These are phyloP conservation scores for Varanus salvator DNA, from an alignment of 2,113 vertebrate species.

Conservation along the genomic window DNA sequence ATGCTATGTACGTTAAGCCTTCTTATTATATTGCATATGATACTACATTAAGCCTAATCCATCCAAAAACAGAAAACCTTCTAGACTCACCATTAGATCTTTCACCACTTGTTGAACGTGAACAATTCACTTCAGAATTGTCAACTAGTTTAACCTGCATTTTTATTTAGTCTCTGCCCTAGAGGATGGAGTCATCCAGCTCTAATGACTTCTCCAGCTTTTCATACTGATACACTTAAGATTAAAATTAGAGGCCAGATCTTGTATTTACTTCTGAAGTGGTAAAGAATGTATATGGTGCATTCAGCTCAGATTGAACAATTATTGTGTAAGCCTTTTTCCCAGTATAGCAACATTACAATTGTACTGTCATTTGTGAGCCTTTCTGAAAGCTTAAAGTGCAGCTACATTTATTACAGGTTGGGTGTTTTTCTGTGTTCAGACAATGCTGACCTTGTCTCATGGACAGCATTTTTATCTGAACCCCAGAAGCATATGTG, in stretches of 20 bases:
- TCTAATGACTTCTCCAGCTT: background rate
- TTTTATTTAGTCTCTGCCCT: background rate
- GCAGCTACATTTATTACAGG: background rate
- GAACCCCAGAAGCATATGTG: background rate
- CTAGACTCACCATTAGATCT: too few relatives aligned
- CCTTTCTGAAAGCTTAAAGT: background rate
- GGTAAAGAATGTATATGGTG: background rate
- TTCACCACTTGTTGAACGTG: background rate
- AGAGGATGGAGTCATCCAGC: background rate
- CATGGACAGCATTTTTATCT: too few relatives aligned
- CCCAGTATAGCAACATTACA: background rate
- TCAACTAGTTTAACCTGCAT: background rate
- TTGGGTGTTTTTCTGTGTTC: background rate
- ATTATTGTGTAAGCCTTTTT: background rate
- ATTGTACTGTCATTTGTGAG: background rate
- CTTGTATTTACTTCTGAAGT: background rate
- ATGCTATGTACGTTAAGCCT: too few relatives aligned
- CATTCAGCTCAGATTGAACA: background rate
- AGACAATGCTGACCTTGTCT: background rate
- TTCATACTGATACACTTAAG: background rate
- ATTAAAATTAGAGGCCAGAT: background rate
- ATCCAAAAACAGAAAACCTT: too few relatives aligned
- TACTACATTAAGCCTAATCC: too few relatives aligned
- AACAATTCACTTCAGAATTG: background rate
- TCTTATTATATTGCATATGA: too few relatives aligned